Evolutionary conservation across 2,113 vertebrate genomes (phyloP).

Genomic region (Pardalotus punctatus): DNA sequence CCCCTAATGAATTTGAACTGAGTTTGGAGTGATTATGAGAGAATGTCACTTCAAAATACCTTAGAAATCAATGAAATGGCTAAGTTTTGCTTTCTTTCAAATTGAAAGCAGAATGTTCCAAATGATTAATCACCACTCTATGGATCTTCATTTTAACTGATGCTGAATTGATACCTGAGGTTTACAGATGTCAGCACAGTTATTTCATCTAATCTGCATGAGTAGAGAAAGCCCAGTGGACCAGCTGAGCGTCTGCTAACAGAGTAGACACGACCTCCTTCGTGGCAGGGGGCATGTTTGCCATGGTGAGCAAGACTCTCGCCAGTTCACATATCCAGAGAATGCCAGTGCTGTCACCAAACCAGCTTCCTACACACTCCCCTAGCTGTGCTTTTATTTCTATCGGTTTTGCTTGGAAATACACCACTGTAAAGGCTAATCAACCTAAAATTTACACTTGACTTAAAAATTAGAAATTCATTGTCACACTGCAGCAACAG

Average conservation of each 20-base stretch:
- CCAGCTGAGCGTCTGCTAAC: neutral
- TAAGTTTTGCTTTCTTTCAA: neutral
- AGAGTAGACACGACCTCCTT: neutral
- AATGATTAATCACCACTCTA: neutral
- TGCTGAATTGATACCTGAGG: neutral
- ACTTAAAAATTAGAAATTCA: neutral
- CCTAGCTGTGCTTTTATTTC: neutral
- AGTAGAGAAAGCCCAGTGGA: neutral
- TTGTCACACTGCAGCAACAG: neutral
- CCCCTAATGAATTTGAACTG: neutral
- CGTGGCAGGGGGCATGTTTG: rapidly evolving
- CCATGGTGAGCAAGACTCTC: too few species aligned
- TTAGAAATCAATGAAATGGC: neutral
- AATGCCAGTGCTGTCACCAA: neutral
- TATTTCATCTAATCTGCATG: neutral
- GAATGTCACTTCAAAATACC: neutral
- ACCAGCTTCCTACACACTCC: neutral
- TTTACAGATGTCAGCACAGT: neutral
- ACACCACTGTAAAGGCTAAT: neutral
- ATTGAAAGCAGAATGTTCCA: neutral
- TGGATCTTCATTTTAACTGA: neutral
- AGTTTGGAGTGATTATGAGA: neutral
- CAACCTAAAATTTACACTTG: neutral
- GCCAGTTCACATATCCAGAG: neutral
- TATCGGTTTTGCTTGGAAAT: neutral